Percentiles rank a stretch among this genome's conserved stretches.
These are phyloP conservation scores for Spisula subtruncata DNA, from an alignment of 2,888 invertebrate species.

Conservation along the genomic window DNA sequence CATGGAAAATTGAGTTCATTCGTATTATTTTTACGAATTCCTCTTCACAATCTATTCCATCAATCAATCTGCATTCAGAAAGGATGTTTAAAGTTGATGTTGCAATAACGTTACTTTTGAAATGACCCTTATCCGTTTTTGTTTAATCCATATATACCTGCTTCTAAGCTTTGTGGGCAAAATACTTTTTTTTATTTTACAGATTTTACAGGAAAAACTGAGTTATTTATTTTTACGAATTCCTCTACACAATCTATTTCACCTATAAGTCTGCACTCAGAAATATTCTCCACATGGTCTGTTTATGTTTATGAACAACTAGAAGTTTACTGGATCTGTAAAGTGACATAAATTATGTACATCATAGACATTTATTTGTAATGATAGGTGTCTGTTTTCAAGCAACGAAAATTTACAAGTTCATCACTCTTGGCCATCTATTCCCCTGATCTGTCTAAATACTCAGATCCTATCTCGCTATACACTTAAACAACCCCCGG, in stretches of 20 bases:
- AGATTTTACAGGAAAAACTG: too few species aligned
- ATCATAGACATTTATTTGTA: constrained; percentile 46
- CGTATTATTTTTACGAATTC: too few species aligned
- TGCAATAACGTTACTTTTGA: too few species aligned
- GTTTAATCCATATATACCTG: too few species aligned
- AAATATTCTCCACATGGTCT: background rate
- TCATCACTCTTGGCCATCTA: constrained; percentile 66
- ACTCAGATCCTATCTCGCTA: constrained; percentile 52
- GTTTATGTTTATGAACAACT: background rate
- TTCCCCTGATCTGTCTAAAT: constrained; percentile 56
- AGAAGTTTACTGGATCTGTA: constrained; percentile 29
- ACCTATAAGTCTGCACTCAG: background rate
- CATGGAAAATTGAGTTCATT: too few species aligned
- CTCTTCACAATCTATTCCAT: background rate
- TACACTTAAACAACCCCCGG: constrained; percentile 61
- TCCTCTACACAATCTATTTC: too few species aligned
- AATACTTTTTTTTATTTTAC: too few species aligned
- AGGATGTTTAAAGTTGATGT: too few species aligned
- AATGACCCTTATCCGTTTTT: too few species aligned
- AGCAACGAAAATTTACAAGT: constrained; percentile 56
- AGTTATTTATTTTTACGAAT: too few species aligned
- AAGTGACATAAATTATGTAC: constrained; percentile 45
- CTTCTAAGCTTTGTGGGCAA: too few species aligned
- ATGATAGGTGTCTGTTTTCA: constrained; percentile 59
- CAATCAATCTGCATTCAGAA: background rate